phyloP scores from a whole-genome alignment of 2,888 invertebrate genomes.

The Orthosia incerta region DNA sequence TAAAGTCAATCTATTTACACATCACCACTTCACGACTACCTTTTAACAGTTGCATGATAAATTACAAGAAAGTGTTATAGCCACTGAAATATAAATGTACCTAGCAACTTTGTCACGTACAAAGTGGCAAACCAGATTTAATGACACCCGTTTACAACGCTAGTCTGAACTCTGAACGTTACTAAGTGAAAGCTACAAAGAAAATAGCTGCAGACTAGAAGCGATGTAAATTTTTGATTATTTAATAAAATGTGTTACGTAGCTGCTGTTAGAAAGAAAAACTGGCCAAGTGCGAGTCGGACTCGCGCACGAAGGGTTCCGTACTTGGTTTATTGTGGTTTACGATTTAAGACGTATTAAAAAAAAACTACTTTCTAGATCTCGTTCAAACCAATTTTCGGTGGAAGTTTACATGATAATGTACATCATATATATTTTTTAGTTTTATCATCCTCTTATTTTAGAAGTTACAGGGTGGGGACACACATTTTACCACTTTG shows the following conservation, averaged over 20 bases:
- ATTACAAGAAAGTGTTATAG: slow-evolving; percentile 27
- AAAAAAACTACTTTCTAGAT: too few species aligned
- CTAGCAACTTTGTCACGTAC: slow-evolving; percentile 35
- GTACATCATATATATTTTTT: too few species aligned
- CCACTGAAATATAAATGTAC: slow-evolving; percentile 40
- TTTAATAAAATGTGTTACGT: slow-evolving; percentile 11
- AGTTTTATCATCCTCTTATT: too few species aligned
- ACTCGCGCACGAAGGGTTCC: too few species aligned
- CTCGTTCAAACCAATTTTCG: too few species aligned
- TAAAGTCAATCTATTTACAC: neutral
- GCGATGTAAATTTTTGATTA: slow-evolving; percentile 13
- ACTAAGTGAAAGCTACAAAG: slow-evolving; percentile 38
- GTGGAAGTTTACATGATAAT: too few species aligned
- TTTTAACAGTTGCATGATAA: slow-evolving; percentile 18
- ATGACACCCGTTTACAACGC: slow-evolving; percentile 50
- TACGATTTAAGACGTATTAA: too few species aligned
- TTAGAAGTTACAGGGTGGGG: too few species aligned
- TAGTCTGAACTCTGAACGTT: slow-evolving; percentile 5
- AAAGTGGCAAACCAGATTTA: slow-evolving; percentile 57
- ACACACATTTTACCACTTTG: too few species aligned
- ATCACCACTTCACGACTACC: neutral
- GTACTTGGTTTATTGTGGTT: too few species aligned
- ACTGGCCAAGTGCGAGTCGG: too few species aligned
- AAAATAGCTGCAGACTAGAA: slow-evolving; percentile 19
- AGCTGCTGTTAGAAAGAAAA: neutral